Evolutionary conservation across 2,888 invertebrate genomes (phyloP), one percentile per base, ranked within the genome.

Genomic region (Subacronicta megacephala): DNA sequence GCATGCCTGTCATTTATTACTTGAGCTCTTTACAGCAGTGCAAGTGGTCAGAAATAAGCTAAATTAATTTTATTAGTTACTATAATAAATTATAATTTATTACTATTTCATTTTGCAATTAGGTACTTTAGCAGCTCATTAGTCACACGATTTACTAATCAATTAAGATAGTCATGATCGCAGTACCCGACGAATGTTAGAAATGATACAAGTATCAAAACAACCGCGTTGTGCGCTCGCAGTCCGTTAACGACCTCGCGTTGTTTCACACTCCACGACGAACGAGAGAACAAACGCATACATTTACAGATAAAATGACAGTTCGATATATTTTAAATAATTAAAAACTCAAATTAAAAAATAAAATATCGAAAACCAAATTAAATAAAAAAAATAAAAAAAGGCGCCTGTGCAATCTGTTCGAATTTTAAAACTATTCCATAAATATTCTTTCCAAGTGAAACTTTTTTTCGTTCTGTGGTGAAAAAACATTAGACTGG

Each of bases 231-330:
- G 46, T n/a, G 31, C 18, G 61, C 47, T 50, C 59, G 33, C 73
- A 83, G 83, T 83, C 67, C 59, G 68, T 61, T 71, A 51, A 57
- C 72, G 75, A 75, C 81, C 72, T 65, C 81, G 81, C 77, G 74
- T 37, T 69, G 76, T 68, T 73, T 55, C 77, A 69, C 78, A 82
- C 80, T 71, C 59, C 43, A 62, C 51, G 54, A 29, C 29, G 29
- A 10, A 65, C 53, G 51, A 57, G 52, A 47, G 38, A 47, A 57
- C 43, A 62, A 47, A 55, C 66, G 54, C 46, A 54, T n/a, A 46
- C 23, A 49, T 23, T 12, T 10, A 33, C 53, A 45, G 51, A 35
- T 29, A 38, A 29, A 31, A 5, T 6, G 31, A 16, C 16, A 42
- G 16, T 51, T 67, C 26, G 33, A 41, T 60, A n/a, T n/a, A n/a